Conservation (phyloP, 2,113 vertebrate species). For the Mormyrus iriodes region DNA sequence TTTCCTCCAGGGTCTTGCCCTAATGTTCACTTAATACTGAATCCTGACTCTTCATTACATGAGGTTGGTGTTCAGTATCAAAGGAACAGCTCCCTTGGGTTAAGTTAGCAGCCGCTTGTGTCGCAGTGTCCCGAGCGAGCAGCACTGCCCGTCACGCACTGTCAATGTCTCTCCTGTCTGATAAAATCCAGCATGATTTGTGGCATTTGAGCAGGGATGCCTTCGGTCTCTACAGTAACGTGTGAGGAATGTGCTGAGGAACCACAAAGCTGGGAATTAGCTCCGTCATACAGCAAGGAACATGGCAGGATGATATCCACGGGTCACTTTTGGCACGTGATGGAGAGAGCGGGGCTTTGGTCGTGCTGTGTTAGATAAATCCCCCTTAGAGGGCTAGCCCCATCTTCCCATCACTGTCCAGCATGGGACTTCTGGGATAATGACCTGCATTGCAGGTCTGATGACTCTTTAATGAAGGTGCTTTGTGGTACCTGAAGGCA, state of each 20-base stretch:
- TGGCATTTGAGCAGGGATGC: neutral
- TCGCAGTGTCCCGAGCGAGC: neutral
- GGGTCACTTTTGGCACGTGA: neutral
- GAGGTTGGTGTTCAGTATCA: neutral
- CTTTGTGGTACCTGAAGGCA: neutral
- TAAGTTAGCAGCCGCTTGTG: neutral
- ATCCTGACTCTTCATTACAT: neutral
- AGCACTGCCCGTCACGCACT: neutral
- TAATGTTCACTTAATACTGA: neutral
- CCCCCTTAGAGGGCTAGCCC: neutral
- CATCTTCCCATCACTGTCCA: neutral
- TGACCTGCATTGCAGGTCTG: neutral
- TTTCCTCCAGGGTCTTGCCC: neutral
- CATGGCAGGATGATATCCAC: neutral
- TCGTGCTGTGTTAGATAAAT: neutral
- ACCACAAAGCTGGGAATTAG: neutral
- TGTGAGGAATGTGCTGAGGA: neutral
- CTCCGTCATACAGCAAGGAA: neutral
- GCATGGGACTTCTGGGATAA: neutral
- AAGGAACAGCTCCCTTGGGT: neutral
- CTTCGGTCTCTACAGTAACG: neutral
- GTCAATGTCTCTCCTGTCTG: neutral
- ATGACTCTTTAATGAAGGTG: constrained; percentile 3
- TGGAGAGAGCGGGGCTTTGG: neutral
- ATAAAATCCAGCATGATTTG: neutral